Percentiles rank a stretch among this genome's conserved stretches.
These are phyloP conservation scores for Ceratosolen fusciceps DNA, from an alignment of 1,140 invertebrate genomes.

Conservation along the genomic window DNA sequence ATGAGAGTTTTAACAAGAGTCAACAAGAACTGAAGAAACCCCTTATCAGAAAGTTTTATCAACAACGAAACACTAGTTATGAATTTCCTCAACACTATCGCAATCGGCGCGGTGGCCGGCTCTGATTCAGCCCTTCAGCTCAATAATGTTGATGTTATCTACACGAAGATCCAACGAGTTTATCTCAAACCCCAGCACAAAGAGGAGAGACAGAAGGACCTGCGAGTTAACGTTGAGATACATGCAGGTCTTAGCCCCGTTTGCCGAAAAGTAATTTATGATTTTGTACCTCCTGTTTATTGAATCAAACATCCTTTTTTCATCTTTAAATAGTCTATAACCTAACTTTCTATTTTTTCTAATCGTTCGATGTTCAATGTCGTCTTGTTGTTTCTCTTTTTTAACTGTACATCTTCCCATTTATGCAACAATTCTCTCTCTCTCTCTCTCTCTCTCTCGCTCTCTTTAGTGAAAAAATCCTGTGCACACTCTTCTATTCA, in stretches of 20 bases:
- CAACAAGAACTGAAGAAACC: background rate
- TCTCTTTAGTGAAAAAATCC: too few species aligned
- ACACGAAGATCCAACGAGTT: constrained; percentile 68
- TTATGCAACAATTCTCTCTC: too few species aligned
- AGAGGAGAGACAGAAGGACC: constrained; percentile 68
- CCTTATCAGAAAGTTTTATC: background rate
- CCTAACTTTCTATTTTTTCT: constrained; percentile 32
- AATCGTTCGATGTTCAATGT: too few species aligned
- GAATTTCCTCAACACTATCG: constrained; percentile 64
- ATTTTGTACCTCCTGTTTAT: background rate
- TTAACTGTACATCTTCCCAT: too few species aligned
- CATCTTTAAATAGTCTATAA: constrained; percentile 19
- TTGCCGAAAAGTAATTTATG: constrained; percentile 65
- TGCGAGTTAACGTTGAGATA: constrained; percentile 69
- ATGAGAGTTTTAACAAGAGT: background rate
- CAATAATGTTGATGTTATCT: constrained; percentile 69
- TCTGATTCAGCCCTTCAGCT: constrained; percentile 62
- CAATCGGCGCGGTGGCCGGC: constrained; percentile 54
- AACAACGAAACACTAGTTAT: constrained; percentile 45
- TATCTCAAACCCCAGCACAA: constrained; percentile 67
- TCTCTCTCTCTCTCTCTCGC: too few species aligned
- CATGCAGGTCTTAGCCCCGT: constrained; percentile 68
- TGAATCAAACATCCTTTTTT: too few species aligned
- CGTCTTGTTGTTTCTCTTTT: too few species aligned
- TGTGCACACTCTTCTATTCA: background rate